Conservation (phyloP, 35 echinoderm and acorn worm genomes). For the Eucidaris tribuloides region DNA sequence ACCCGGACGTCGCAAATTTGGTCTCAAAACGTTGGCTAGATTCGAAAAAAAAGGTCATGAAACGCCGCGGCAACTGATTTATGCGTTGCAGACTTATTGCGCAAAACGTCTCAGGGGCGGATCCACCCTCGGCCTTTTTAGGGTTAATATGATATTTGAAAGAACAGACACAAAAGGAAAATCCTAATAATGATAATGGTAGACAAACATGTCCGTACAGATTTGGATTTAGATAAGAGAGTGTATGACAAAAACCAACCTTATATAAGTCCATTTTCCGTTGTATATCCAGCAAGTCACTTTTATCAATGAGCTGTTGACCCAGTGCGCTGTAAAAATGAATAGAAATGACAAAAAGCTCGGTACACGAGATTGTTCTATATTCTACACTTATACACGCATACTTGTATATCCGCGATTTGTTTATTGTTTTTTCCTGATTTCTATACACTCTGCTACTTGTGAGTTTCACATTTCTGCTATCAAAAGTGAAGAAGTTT, state of each 20-base stretch:
- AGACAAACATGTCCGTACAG: not conserved
- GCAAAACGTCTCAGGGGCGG: not conserved
- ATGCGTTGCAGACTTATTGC: not conserved
- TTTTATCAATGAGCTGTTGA: conserved; percentile 69
- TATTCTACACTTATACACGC: not conserved
- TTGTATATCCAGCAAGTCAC: conserved; percentile 78
- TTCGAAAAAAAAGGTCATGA: no score
- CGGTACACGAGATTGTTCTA: not conserved
- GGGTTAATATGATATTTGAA: not conserved
- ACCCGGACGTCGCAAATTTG: no score
- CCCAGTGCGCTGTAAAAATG: conserved; percentile 50
- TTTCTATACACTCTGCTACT: not conserved
- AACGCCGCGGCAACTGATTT: no score
- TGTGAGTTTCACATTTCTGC: no score
- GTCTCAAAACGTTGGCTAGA: no score
- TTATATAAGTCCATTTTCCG: conserved; percentile 94
- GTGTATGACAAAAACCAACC: conserved; percentile 33
- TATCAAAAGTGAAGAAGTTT: no score
- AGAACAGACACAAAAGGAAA: not conserved
- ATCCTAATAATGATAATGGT: not conserved
- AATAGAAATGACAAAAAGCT: not conserved
- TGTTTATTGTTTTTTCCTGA: not conserved
- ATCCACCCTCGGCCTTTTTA: not conserved
- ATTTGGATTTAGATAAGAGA: not conserved
- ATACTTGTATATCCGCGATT: not conserved